Percentiles rank a stretch among this genome's conserved stretches.
Evolutionary conservation across 1,140 invertebrate species (phyloP).

Genomic region (Oedothorax gibbosus): DNA sequence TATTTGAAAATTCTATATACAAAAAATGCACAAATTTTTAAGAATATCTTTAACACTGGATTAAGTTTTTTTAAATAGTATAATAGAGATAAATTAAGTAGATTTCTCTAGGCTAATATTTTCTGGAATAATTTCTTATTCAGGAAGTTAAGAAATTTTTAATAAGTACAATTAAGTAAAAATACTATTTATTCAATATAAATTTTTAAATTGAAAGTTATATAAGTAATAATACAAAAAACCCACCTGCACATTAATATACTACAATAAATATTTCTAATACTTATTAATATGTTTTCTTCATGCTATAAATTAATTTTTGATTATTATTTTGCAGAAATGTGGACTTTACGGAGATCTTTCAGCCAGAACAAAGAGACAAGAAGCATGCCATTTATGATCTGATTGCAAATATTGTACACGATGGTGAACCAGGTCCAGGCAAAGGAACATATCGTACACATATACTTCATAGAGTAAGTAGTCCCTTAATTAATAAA

Average conservation of each 20-base stretch:
- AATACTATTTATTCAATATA: no score
- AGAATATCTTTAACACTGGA: no score
- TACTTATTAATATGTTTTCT: background rate
- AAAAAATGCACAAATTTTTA: no score
- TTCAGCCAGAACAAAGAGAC: slow-evolving; percentile 85
- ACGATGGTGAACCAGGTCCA: slow-evolving; percentile 94
- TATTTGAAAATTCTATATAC: no score
- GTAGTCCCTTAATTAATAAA: background rate
- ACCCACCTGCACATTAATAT: no score
- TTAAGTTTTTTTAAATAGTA: no score
- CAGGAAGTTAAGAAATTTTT: no score
- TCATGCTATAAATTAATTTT: background rate
- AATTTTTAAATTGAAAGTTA: background rate
- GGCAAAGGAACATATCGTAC: slow-evolving; percentile 90
- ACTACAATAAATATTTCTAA: background rate
- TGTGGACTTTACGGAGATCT: slow-evolving; percentile 96
- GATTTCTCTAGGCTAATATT: no score
- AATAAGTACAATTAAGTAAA: no score
- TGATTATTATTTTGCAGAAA: slow-evolving; percentile 75
- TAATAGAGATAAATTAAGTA: no score
- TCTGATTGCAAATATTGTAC: slow-evolving; percentile 97
- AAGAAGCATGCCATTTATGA: slow-evolving; percentile 91
- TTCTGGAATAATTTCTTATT: no score
- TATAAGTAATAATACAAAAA: no score
- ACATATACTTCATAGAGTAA: slow-evolving; percentile 94